A percentile compares a stretch with the other conserved stretches of the same genome.
Evolutionary conservation across 2,113 vertebrate genomes (phyloP).

Genomic region (Xerus inauris): DNA sequence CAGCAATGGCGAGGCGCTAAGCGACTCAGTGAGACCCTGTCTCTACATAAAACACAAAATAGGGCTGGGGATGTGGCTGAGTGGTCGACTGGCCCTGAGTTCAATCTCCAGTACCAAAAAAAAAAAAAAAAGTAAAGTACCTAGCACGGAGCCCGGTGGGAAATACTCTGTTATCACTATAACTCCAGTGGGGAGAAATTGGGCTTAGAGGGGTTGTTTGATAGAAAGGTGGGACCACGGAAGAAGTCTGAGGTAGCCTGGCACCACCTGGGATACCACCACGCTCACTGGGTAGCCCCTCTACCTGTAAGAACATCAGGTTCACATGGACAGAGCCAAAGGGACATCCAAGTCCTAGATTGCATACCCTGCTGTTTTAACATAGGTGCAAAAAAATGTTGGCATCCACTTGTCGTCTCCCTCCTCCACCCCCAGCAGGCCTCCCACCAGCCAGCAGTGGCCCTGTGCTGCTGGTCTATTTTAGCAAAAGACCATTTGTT

Average conservation of each 20-base stretch:
- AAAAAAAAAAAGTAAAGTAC: no score
- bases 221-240: not conserved
- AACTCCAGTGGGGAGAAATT: not conserved
- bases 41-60: no score
- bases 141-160: not conserved
- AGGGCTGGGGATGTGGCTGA: no score
- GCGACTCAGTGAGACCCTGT: no score
- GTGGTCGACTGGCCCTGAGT: no score
- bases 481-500: slow-evolving; percentile 50
- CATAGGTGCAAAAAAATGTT: not conserved
- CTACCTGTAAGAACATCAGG: not conserved
- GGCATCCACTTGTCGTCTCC: not conserved
- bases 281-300: not conserved
- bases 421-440: not conserved
- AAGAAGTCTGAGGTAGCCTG: not conserved
- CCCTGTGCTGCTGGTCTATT: not conserved
- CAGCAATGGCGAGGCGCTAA: no score
- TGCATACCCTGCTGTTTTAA: not conserved
- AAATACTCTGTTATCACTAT: not conserved
- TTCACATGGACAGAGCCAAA: not conserved
- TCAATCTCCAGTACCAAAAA: no score
- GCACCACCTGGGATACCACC: not conserved
- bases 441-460: not conserved
- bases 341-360: not conserved
- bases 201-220: not conserved